Evolutionary conservation across 2,888 invertebrate genomes (phyloP), one percentile per base, ranked within the genome.

Genomic region (Oligia strigilis): DNA sequence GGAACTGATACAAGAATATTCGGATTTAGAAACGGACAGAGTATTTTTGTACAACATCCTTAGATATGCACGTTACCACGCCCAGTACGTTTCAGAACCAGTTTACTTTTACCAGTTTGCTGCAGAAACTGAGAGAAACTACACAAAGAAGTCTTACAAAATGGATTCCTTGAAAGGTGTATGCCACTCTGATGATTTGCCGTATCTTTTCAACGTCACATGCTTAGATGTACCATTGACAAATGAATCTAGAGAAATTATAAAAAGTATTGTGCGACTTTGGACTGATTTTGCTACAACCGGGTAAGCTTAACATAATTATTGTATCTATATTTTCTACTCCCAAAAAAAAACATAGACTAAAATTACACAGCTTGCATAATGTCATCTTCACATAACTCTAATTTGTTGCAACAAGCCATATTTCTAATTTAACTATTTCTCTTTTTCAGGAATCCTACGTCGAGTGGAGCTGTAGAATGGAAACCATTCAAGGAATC

Each of bases 111-210:
- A 96, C 86, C 94, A 95, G 82, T 96, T 97, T 87, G 86, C 84
- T 5, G 94, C 94, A 11, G 96, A 96, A 91, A 95, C 95, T 23
- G 96, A 96, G 72, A 92, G 97, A 72, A 97, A 96, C 88, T 91
- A 92, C 75, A 93, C 94, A 23, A 97, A 97, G 89, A 93, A 90
- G 70, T 84, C 90, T 69, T 97, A 97, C 77, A 93, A 95, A 66
- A 94, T 97, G 95, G 92, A 95, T 6, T 78, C 87, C 6, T 75
- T 94, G 4, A 84, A 92, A 72, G 97, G 97, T 2, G 96, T 95
- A 4, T 97, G 97, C 86, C 97, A 97, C 83, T 92, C 95, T 4
- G 97, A 97, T 78, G 97, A 97, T 2, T 88, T 96, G 46, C 92
- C 92, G 5, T 97, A 97, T 83, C 90, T 95, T 3, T 97, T 97